These are phyloP conservation scores for Alviniconcha strummeri DNA, from an alignment of 2,888 invertebrate genomes.

Conservation along the genomic window DNA sequence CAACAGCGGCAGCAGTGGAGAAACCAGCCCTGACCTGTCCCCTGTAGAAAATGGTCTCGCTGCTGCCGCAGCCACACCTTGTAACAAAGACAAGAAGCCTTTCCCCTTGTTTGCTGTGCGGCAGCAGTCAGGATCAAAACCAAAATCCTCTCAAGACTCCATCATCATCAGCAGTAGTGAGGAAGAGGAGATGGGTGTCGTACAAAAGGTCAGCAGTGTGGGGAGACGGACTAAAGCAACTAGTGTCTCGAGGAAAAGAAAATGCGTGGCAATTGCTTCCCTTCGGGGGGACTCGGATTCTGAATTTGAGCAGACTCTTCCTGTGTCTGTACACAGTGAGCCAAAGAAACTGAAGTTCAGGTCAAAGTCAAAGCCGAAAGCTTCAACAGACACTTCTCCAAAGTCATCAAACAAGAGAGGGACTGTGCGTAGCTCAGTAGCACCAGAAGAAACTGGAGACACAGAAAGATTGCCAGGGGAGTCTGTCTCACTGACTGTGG, in stretches of 20 bases:
- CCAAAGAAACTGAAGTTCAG: not conserved
- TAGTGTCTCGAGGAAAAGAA: slow-evolving; percentile 7
- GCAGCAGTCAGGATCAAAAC: not conserved
- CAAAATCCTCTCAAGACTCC: not conserved
- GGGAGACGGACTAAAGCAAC: too few species aligned
- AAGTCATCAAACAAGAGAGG: too few species aligned
- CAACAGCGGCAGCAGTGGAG: too few species aligned
- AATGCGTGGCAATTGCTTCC: not conserved
- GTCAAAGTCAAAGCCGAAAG: not conserved
- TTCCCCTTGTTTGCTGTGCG: slow-evolving; percentile 5
- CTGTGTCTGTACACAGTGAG: not conserved
- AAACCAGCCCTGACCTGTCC: not conserved
- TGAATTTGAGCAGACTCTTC: not conserved
- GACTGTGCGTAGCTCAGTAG: too few species aligned
- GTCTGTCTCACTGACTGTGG: too few species aligned
- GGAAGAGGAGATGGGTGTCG: slow-evolving; percentile 11
- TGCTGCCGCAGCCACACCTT: not conserved
- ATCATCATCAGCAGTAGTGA: slow-evolving; percentile 38
- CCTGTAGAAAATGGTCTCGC: not conserved
- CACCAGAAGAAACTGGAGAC: too few species aligned
- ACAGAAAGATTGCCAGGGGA: too few species aligned
- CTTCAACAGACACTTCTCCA: too few species aligned
- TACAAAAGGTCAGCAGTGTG: not conserved
- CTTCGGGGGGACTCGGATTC: not conserved
- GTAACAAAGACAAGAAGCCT: not conserved